Evolutionary conservation across 2,888 invertebrate species (phyloP).

Genomic region (Troilus luridus): DNA sequence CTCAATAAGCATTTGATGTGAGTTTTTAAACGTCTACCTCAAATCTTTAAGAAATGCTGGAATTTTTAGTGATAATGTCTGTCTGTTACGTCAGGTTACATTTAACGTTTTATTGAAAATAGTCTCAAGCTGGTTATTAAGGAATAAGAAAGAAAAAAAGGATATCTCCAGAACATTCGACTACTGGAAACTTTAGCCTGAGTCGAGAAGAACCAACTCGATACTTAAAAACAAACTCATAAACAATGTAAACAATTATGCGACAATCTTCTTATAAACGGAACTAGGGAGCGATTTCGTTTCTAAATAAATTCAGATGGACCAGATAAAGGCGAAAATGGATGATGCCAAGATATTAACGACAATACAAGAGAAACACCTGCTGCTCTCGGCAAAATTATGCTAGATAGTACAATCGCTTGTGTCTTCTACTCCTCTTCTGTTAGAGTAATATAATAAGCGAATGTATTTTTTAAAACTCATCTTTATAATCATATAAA

Average conservation of each 20-base stretch:
- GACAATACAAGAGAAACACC: background rate
- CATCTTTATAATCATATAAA: background rate
- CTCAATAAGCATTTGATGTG: no score
- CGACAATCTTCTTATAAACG: background rate
- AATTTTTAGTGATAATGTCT: no score
- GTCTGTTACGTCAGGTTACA: no score
- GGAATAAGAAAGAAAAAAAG: no score
- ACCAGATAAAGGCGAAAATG: background rate
- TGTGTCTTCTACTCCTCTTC: background rate
- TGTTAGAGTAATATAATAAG: background rate
- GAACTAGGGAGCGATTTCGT: background rate
- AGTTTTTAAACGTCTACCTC: no score
- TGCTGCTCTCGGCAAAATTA: background rate
- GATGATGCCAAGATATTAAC: background rate
- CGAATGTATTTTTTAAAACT: background rate
- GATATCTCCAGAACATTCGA: no score
- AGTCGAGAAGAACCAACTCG: background rate
- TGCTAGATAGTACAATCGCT: background rate
- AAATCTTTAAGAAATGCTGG: no score
- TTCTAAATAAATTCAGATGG: background rate
- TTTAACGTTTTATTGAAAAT: no score
- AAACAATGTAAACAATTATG: constrained; percentile 1
- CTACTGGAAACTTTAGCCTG: background rate
- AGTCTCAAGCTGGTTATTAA: no score
- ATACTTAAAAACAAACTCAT: background rate